These are phyloP conservation scores for Azemiops feae DNA, from an alignment of 2,113 vertebrate species.

Conservation along the genomic window DNA sequence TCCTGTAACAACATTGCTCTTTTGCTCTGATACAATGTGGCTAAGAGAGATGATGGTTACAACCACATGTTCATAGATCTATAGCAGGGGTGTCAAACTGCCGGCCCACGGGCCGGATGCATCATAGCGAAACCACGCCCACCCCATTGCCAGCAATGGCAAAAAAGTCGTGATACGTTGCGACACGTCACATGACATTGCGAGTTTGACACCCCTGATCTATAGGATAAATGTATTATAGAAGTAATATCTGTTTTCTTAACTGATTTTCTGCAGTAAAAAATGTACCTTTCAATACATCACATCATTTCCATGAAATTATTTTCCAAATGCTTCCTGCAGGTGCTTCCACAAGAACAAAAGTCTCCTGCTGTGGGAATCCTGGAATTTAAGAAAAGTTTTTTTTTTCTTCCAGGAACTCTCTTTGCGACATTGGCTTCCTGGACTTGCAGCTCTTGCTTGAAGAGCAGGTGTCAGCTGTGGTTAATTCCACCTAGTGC, in stretches of 20 bases:
- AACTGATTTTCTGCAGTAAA: background rate
- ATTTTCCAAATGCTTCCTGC: slow-evolving; percentile 38
- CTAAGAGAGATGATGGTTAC: background rate
- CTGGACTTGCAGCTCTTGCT: background rate
- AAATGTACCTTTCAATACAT: background rate
- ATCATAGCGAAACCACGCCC: too few relatives aligned
- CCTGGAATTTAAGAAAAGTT: slow-evolving; percentile 25
- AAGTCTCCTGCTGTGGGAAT: slow-evolving; percentile 40
- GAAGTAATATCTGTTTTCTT: background rate
- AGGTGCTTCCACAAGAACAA: slow-evolving; percentile 41
- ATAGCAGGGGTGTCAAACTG: too few relatives aligned
- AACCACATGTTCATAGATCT: background rate
- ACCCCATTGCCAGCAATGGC: too few relatives aligned
- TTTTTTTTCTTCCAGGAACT: background rate
- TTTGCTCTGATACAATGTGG: background rate
- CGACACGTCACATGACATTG: too few relatives aligned
- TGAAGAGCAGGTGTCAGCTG: background rate
- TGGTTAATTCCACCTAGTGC: background rate
- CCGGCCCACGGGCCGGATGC: too few relatives aligned
- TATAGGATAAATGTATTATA: background rate
- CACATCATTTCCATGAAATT: background rate
- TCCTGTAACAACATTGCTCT: background rate
- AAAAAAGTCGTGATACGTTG: too few relatives aligned
- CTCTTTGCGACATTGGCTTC: slow-evolving; percentile 3
- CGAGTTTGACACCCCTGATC: background rate